Evolutionary conservation across 1,140 invertebrate genomes (phyloP).

Genomic region (Polypedilum vanderplanki): DNA sequence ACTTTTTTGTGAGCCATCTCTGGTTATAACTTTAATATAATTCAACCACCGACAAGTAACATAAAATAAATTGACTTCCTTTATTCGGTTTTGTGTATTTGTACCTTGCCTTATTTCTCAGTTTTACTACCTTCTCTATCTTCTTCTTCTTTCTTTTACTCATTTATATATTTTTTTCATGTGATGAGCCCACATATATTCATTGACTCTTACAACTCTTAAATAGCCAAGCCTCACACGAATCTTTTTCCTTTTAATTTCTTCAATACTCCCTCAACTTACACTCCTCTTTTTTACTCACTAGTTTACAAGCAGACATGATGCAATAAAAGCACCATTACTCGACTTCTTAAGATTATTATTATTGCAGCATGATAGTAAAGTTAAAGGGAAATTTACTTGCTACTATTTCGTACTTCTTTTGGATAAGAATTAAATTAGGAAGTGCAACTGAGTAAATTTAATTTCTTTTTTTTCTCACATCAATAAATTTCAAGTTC

Average conservation of each 20-base stretch:
- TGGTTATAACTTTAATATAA: background rate
- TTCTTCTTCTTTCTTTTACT: background rate
- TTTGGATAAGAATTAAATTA: too few relatives aligned
- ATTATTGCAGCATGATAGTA: constrained; percentile 13
- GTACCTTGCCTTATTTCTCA: background rate
- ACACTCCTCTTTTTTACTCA: background rate
- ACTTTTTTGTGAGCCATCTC: background rate
- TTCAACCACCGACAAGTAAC: background rate
- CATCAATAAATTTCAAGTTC: too few relatives aligned
- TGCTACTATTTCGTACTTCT: too few relatives aligned
- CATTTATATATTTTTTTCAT: background rate
- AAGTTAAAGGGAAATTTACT: background rate
- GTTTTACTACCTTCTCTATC: background rate
- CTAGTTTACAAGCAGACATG: constrained; percentile 9
- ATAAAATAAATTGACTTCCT: constrained; percentile 16
- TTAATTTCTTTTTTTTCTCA: too few relatives aligned
- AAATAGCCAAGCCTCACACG: too few relatives aligned
- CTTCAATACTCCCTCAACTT: too few relatives aligned
- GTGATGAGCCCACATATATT: background rate
- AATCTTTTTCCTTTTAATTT: too few relatives aligned
- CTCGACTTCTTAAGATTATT: constrained; percentile 18
- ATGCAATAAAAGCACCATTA: constrained; percentile 13
- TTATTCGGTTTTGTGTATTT: too few relatives aligned
- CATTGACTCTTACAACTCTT: background rate
- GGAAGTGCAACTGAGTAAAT: background rate